Evolutionary conservation across 2,113 vertebrate genomes (phyloP).

Genomic region (Ahaetulla prasina): DNA sequence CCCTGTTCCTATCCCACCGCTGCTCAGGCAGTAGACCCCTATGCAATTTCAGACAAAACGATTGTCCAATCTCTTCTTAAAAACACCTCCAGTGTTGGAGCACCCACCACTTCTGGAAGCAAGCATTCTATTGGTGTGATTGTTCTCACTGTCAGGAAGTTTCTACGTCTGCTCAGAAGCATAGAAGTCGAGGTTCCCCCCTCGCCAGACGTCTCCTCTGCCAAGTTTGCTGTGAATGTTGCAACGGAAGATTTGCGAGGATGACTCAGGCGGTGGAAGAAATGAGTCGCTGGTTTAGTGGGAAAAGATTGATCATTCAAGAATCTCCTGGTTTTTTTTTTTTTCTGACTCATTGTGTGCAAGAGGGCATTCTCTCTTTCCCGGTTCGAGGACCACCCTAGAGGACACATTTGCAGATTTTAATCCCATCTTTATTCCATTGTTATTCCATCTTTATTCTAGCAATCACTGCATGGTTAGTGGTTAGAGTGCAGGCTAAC

Average conservation of each 20-base stretch:
- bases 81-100: background rate
- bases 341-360: background rate
- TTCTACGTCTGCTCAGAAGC: background rate
- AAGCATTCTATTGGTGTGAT: background rate
- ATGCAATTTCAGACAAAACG: too few species aligned
- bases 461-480: fast-evolving
- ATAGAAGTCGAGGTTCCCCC: background rate
- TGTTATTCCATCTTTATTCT: background rate
- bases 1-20: background rate
- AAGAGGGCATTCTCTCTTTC: background rate
- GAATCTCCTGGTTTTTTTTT: background rate
- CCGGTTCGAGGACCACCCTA: fast-evolving
- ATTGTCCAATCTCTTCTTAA: background rate
- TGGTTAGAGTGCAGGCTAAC: too few species aligned
- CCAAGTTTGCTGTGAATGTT: background rate
- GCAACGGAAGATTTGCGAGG: background rate
- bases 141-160: background rate
- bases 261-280: background rate
- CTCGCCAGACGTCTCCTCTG: background rate
- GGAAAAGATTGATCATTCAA: background rate
- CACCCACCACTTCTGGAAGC: background rate
- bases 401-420: background rate
- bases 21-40: background rate
- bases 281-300: background rate
- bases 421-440: background rate